phyloP scores from a whole-genome alignment of 1,140 invertebrate genomes.

The Aphaenogaster rudis region DNA sequence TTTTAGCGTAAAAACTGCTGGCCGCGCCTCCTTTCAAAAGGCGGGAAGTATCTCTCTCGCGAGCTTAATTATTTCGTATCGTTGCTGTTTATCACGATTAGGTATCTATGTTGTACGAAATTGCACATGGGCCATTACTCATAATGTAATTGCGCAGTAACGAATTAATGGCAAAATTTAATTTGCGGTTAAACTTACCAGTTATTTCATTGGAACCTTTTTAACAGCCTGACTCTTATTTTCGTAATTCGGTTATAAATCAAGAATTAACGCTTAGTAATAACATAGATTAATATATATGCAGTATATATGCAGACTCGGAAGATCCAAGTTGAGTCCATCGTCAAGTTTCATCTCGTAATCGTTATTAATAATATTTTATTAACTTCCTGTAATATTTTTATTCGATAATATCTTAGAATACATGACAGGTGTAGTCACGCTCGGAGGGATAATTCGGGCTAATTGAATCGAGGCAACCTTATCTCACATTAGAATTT shows the following conservation, averaged over 20 bases:
- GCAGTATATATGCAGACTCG: background rate
- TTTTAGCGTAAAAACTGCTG: background rate
- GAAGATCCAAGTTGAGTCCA: background rate
- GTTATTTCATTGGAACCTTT: background rate
- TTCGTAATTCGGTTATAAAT: background rate
- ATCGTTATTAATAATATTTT: background rate
- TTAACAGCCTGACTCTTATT: background rate
- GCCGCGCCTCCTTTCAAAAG: background rate
- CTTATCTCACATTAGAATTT: constrained; percentile 65
- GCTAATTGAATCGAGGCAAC: constrained; percentile 32
- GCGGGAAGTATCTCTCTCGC: background rate
- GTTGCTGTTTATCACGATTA: background rate
- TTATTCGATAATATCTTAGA: background rate
- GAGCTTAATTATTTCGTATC: constrained; percentile 23
- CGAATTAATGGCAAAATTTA: constrained; percentile 11
- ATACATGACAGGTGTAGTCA: background rate
- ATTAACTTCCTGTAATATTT: constrained; percentile 21
- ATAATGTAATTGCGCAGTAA: background rate
- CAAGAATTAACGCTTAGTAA: background rate
- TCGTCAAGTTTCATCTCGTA: background rate
- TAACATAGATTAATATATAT: background rate
- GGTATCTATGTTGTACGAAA: background rate
- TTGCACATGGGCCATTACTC: background rate
- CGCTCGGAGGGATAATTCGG: background rate
- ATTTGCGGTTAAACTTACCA: background rate